A percentile compares a stretch with the other conserved stretches of the same genome.
Evolutionary conservation across 2,888 invertebrate genomes (phyloP).

Genomic region (Stenoptilia bipunctidactyla): DNA sequence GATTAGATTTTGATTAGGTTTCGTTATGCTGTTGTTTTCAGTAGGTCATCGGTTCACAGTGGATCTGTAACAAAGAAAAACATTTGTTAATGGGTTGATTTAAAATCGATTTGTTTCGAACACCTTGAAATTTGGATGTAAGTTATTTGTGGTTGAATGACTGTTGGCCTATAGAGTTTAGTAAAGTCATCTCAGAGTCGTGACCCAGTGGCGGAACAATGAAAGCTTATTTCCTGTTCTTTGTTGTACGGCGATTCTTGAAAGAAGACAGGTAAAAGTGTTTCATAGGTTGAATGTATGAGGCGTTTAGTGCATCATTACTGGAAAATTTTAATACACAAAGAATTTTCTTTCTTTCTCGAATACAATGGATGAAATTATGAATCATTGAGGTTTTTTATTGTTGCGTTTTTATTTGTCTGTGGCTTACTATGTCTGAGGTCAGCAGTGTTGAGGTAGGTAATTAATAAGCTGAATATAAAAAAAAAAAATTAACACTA

Average conservation of each 20-base stretch:
- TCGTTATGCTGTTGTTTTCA: slow-evolving; percentile 18
- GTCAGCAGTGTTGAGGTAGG: too few relatives aligned
- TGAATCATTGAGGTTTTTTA: too few relatives aligned
- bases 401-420: too few relatives aligned
- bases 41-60: slow-evolving; percentile 21
- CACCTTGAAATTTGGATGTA: slow-evolving; percentile 26
- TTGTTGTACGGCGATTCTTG: neutral
- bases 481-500: too few relatives aligned
- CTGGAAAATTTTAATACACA: too few relatives aligned
- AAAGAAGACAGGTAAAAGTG: too few relatives aligned
- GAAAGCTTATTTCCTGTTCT: slow-evolving; percentile 1
- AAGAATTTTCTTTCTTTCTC: too few relatives aligned
- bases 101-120: slow-evolving; percentile 29
- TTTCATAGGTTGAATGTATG: too few relatives aligned
- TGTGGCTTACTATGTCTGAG: too few relatives aligned
- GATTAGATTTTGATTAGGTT: slow-evolving; percentile 24
- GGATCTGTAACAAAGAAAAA: slow-evolving; percentile 36
- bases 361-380: too few relatives aligned
- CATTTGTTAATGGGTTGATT: slow-evolving; percentile 25
- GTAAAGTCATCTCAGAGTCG: neutral
- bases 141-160: slow-evolving; percentile 19
- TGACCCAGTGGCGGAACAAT: neutral
- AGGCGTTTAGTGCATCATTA: too few relatives aligned
- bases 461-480: too few relatives aligned
- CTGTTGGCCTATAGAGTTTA: neutral